A percentile compares a stretch with the other conserved stretches of the same genome.
These are phyloP conservation scores for Mus minutoides DNA, from an alignment of 2,797 vertebrate species.

Conservation along the genomic window DNA sequence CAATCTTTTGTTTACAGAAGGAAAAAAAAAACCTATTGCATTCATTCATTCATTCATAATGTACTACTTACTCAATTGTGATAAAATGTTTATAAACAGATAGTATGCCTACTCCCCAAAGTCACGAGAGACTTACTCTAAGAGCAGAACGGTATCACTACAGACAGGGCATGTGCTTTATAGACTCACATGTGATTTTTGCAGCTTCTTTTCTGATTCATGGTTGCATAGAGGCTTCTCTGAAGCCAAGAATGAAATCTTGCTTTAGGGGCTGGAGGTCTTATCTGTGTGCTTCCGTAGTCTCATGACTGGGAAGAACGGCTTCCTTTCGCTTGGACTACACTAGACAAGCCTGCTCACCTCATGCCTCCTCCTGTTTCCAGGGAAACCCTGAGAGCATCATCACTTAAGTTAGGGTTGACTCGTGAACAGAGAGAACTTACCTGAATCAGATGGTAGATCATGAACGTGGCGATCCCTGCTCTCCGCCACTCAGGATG, in stretches of 20 bases:
- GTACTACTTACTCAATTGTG: not conserved
- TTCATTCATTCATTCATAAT: not conserved
- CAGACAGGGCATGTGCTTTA: accelerated
- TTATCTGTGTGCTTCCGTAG: not conserved
- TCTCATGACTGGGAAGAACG: not conserved
- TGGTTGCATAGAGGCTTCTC: constrained; percentile 37
- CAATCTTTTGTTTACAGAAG: not conserved
- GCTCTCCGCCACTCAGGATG: constrained; percentile 98
- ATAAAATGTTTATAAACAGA: constrained; percentile 23
- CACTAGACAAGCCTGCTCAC: not conserved
- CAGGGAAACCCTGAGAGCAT: not conserved
- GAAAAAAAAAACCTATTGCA: not conserved
- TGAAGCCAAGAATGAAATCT: not conserved
- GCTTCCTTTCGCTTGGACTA: not conserved
- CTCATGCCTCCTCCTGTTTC: not conserved
- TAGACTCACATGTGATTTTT: not conserved
- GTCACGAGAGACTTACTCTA: accelerated
- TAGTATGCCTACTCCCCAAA: not conserved
- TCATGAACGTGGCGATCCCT: constrained; percentile 98
- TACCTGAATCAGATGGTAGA: constrained; percentile 99
- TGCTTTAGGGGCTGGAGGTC: not conserved
- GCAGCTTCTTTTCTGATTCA: not conserved
- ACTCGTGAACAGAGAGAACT: not conserved
- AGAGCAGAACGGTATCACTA: not conserved
- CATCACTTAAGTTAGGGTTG: not conserved